These are phyloP conservation scores for Chloroclysta siterata DNA, from an alignment of 2,888 invertebrate genomes.

Conservation along the genomic window DNA sequence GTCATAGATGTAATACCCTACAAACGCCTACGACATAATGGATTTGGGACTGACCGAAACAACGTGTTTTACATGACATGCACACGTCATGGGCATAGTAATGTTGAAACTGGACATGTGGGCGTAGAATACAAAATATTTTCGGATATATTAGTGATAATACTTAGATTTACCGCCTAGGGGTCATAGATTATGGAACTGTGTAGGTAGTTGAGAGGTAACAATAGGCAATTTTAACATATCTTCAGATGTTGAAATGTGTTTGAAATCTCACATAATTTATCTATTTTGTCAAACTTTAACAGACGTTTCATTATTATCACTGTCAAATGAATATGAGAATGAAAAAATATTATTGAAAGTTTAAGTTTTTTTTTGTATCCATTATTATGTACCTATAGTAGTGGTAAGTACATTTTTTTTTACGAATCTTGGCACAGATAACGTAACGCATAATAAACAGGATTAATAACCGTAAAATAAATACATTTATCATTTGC, in stretches of 20 bases:
- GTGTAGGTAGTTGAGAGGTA: constrained; percentile 2
- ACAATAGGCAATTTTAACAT: constrained; percentile 1
- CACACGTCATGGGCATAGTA: constrained; percentile 48
- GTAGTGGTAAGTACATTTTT: no score
- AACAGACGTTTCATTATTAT: neutral
- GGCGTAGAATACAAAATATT: constrained; percentile 47
- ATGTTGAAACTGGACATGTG: constrained; percentile 53
- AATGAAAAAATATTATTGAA: no score
- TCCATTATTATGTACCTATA: no score
- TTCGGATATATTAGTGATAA: constrained; percentile 26
- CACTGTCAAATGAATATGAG: no score
- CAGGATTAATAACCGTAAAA: constrained; percentile 61
- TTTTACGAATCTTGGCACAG: constrained; percentile 63
- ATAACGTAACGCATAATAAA: constrained; percentile 53
- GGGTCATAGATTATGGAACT: constrained; percentile 10
- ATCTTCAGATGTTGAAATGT: constrained; percentile 1
- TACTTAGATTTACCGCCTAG: constrained; percentile 15
- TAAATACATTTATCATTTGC: constrained; percentile 60
- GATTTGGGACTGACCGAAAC: constrained; percentile 50
- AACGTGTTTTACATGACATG: constrained; percentile 51
- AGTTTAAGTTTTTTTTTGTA: no score
- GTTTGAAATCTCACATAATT: neutral
- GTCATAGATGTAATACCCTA: constrained; percentile 53
- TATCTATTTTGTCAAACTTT: neutral
- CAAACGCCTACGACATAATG: constrained; percentile 51